phyloP scores from a whole-genome alignment of 1,140 invertebrate species.

The Aphis gossypii region DNA sequence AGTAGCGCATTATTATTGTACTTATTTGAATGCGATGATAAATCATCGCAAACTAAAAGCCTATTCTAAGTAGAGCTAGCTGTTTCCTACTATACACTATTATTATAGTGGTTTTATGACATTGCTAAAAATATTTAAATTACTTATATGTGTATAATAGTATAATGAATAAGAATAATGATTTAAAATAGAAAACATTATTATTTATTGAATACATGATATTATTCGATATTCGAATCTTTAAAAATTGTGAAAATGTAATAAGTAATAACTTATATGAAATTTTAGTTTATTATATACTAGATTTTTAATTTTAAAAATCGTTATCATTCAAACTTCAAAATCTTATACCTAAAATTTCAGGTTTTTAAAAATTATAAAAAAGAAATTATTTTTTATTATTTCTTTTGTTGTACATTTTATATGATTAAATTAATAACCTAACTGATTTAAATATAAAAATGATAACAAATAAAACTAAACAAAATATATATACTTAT shows the following conservation, averaged over 20 bases:
- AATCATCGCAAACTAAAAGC: neutral
- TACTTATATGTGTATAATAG: neutral
- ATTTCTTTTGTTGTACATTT: no score
- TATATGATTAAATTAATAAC: no score
- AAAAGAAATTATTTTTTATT: no score
- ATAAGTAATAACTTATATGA: neutral
- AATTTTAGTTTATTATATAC: neutral
- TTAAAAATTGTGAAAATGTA: neutral
- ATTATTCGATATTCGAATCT: neutral
- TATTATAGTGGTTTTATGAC: neutral
- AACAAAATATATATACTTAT: neutral
- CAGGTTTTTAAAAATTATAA: no score
- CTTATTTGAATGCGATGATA: constrained; percentile 7
- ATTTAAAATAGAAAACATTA: neutral
- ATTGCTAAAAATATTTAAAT: neutral
- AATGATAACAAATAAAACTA: neutral
- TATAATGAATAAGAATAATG: neutral
- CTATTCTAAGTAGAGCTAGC: neutral
- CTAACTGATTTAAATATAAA: no score
- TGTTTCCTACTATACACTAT: neutral
- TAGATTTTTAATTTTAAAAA: no score
- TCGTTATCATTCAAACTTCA: neutral
- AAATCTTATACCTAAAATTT: neutral
- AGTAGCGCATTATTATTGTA: neutral
- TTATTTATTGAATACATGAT: neutral